phyloP scores from a whole-genome alignment of 2,888 invertebrate species.

The Rhagonycha fulva region DNA sequence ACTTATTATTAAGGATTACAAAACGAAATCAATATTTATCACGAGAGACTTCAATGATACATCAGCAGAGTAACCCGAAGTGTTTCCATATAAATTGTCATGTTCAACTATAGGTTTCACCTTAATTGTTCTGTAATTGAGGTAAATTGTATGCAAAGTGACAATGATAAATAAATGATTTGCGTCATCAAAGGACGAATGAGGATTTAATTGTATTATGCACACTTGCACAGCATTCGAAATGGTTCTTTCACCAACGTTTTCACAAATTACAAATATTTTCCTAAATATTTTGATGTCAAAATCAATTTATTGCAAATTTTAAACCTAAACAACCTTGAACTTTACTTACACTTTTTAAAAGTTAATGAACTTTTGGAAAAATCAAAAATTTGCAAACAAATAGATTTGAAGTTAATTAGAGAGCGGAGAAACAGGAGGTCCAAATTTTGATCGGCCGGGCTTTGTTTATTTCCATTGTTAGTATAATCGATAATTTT shows the following conservation, averaged over 20 bases:
- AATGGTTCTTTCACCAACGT: no score
- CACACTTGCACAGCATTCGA: background rate
- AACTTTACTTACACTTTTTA: background rate
- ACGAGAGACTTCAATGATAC: constrained; percentile 6
- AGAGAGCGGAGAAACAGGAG: background rate
- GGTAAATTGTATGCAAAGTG: background rate
- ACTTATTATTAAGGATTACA: background rate
- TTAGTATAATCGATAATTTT: background rate
- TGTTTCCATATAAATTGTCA: background rate
- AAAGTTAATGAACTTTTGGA: background rate
- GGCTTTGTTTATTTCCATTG: background rate
- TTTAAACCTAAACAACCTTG: background rate
- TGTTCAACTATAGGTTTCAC: background rate
- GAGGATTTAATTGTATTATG: background rate
- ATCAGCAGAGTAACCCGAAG: background rate
- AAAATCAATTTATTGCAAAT: background rate
- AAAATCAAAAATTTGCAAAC: background rate
- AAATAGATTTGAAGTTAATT: background rate
- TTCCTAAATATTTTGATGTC: background rate
- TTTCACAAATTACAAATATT: background rate
- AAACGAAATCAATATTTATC: background rate
- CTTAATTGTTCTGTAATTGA: background rate
- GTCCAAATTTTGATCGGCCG: background rate
- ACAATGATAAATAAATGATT: background rate
- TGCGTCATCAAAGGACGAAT: background rate